Evolutionary conservation across 2,888 invertebrate species (phyloP).

Genomic region (Rhingia rostrata): DNA sequence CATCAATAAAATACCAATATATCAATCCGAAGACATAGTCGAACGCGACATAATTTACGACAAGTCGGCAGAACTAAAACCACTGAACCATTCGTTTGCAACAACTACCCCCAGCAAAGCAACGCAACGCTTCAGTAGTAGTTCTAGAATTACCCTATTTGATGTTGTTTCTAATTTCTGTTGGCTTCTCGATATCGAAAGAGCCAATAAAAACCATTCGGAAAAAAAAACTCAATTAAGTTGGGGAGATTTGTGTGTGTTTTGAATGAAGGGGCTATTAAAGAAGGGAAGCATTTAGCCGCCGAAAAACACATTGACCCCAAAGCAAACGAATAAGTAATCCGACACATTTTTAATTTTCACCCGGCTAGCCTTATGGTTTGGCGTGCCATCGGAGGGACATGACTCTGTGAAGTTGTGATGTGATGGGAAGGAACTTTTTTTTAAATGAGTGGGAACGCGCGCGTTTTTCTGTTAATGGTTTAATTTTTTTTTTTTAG

Average conservation of each 20-base stretch:
- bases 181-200: not conserved
- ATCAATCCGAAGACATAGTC: slow-evolving; percentile 17
- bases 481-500: not conserved
- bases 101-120: not conserved
- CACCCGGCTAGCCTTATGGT: slow-evolving; percentile 1
- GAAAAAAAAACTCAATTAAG: slow-evolving; percentile 24
- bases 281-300: not conserved
- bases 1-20: slow-evolving; percentile 29
- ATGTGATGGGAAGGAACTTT: slow-evolving; percentile 1
- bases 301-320: slow-evolving; percentile 29
- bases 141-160: not conserved
- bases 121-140: too few relatives aligned
- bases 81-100: not conserved
- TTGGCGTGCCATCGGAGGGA: not conserved
- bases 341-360: slow-evolving; percentile 20
- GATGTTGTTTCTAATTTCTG: slow-evolving; percentile 5
- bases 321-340: slow-evolving; percentile 2
- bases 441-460: not conserved
- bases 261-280: not conserved
- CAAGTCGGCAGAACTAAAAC: not conserved
- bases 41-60: not conserved
- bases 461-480: slow-evolving; percentile 12
- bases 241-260: not conserved
- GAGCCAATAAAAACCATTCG: slow-evolving; percentile 29
- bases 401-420: not conserved